phyloP scores from a whole-genome alignment of 2,888 invertebrate species.

The Limnephilus auricula region DNA sequence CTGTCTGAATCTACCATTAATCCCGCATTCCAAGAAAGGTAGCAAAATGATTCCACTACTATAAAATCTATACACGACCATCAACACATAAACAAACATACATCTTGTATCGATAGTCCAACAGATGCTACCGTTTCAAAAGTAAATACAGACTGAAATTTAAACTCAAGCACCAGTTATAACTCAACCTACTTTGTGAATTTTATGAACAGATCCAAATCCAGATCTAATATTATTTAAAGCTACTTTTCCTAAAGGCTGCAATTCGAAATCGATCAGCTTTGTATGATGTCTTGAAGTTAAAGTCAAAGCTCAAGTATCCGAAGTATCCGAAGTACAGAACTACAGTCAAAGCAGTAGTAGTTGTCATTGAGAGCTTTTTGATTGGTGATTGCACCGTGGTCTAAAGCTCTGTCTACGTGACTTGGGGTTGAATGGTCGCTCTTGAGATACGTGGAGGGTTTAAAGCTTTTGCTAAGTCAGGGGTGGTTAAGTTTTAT shows the following conservation, averaged over 20 bases:
- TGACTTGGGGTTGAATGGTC: constrained; percentile 18
- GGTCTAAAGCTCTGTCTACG: not conserved
- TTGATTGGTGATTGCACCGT: constrained; percentile 11
- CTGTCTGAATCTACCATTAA: no score
- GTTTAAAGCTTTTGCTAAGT: not conserved
- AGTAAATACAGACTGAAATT: not conserved
- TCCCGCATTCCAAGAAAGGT: no score
- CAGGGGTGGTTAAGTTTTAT: not conserved
- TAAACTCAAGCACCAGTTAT: not conserved
- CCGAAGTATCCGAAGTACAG: not conserved
- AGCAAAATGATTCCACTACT: no score
- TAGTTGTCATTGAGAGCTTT: constrained; percentile 20
- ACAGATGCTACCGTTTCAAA: no score
- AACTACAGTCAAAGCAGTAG: not conserved
- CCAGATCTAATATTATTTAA: not conserved
- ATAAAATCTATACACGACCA: no score
- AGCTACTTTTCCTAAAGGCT: not conserved
- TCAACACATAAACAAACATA: no score
- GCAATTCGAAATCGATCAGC: constrained; percentile 12
- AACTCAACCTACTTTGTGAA: not conserved
- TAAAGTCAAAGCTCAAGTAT: not conserved
- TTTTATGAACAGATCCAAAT: not conserved
- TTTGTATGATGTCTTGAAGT: not conserved
- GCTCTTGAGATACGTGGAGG: not conserved
- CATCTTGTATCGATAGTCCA: no score